These are phyloP conservation scores for Pangasius krempfi DNA, from an alignment of 2,797 vertebrate species.

Conservation along the genomic window DNA sequence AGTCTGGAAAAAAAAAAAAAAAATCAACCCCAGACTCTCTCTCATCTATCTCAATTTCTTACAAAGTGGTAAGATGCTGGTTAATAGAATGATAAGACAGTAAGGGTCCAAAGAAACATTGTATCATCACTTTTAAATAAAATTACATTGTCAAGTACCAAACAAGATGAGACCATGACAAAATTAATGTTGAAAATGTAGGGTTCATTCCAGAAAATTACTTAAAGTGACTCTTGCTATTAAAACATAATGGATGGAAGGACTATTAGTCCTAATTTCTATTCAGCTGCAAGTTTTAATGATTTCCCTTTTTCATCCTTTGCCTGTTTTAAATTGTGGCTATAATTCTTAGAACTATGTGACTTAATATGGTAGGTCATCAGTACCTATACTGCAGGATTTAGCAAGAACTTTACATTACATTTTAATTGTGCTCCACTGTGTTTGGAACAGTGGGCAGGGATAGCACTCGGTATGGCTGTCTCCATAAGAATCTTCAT, in stretches of 20 bases:
- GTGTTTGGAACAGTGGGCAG: constrained; percentile 57
- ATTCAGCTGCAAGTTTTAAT: constrained; percentile 69
- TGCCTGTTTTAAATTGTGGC: constrained; percentile 76
- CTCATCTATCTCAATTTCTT: background rate
- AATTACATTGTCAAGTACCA: constrained; percentile 36
- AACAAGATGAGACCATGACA: constrained; percentile 37
- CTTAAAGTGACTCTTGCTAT: constrained; percentile 67
- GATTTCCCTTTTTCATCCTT: constrained; percentile 71
- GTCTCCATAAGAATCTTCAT: constrained; percentile 66
- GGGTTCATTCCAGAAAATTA: constrained; percentile 60
- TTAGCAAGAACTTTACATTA: constrained; percentile 76
- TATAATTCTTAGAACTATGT: constrained; percentile 73
- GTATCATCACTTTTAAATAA: constrained; percentile 40
- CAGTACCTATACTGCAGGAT: constrained; percentile 72
- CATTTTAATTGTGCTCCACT: constrained; percentile 71
- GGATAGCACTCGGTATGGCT: constrained; percentile 47
- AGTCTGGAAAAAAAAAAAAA: background rate
- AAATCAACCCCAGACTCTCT: background rate
- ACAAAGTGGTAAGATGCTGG: background rate
- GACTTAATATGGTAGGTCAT: constrained; percentile 76
- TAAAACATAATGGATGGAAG: constrained; percentile 72
- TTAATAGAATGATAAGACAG: constrained; percentile 25
- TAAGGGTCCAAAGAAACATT: constrained; percentile 21
- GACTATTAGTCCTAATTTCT: constrained; percentile 73
- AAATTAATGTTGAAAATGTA: constrained; percentile 41